Percentiles rank a stretch among this genome's conserved stretches.
Conservation (phyloP, 2,113 vertebrate genomes). For the Aegotheles bennettii region DNA sequence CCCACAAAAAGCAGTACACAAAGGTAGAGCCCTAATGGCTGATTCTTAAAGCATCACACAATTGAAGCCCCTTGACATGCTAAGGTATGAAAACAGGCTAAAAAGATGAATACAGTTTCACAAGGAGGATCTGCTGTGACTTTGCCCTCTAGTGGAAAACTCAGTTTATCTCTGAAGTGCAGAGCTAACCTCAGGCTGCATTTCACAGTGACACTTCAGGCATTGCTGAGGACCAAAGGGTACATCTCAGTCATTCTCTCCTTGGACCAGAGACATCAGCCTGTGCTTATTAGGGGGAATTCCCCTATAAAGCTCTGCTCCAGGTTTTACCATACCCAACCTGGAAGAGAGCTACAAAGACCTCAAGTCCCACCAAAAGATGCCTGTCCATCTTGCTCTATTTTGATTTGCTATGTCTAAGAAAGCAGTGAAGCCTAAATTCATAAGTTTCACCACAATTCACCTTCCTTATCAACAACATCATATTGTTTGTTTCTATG, state of each 20-base stretch:
- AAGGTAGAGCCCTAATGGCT: background rate
- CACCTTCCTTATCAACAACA: background rate
- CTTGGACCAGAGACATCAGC: background rate
- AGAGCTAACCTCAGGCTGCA: background rate
- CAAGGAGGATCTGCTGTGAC: background rate
- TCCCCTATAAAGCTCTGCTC: background rate
- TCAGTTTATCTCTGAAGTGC: background rate
- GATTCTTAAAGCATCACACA: background rate
- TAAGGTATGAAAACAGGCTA: background rate
- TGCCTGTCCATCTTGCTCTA: background rate
- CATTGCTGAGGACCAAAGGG: background rate
- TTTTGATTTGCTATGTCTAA: background rate
- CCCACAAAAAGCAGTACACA: background rate
- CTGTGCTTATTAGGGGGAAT: background rate
- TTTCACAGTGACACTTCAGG: background rate
- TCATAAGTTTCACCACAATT: background rate
- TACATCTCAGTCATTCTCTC: background rate
- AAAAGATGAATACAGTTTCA: background rate
- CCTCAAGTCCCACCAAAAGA: background rate
- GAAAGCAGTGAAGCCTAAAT: background rate
- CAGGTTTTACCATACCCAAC: background rate
- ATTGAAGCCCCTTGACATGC: background rate
- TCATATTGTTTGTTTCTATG: background rate
- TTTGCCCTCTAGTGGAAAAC: background rate
- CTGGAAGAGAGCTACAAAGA: background rate